A percentile compares a stretch with the other conserved stretches of the same genome.
These are phyloP conservation scores for Stichopus horrens DNA, from an alignment of 53 echinoderm and acorn worm species.

Conservation along the genomic window DNA sequence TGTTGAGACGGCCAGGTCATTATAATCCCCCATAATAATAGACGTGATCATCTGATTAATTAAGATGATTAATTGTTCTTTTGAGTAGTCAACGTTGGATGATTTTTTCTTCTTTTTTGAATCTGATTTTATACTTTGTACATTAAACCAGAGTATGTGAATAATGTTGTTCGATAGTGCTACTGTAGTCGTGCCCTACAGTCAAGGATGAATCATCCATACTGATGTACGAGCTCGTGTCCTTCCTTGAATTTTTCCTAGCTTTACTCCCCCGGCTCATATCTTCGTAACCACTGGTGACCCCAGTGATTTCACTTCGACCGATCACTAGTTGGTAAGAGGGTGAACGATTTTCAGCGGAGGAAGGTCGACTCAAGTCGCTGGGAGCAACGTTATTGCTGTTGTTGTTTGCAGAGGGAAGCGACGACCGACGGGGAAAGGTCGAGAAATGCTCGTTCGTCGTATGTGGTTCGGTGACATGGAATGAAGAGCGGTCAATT, in stretches of 20 bases:
- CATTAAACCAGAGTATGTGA: not conserved
- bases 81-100: too few species aligned
- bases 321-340: not conserved
- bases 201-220: not conserved
- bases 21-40: too few species aligned
- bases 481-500: slow-evolving; percentile 16
- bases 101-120: too few species aligned
- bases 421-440: not conserved
- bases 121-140: too few species aligned
- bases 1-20: too few species aligned
- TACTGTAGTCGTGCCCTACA: slow-evolving; percentile 5
- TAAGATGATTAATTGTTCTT: too few species aligned
- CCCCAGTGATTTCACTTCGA: not conserved
- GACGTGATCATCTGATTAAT: too few species aligned
- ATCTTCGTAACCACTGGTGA: slow-evolving; percentile 6
- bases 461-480: not conserved
- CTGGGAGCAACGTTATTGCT: not conserved
- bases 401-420: slow-evolving; percentile 4
- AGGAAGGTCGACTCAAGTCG: not conserved
- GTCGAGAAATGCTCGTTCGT: slow-evolving; percentile 7
- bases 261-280: not conserved
- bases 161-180: slow-evolving; percentile 31
- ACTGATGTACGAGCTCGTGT: slow-evolving; percentile 22
- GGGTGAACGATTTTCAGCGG: not conserved
- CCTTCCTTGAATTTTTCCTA: not conserved